These are phyloP conservation scores for Semnopithecus entellus DNA, from an alignment of 2,113 vertebrate genomes.

Conservation along the genomic window DNA sequence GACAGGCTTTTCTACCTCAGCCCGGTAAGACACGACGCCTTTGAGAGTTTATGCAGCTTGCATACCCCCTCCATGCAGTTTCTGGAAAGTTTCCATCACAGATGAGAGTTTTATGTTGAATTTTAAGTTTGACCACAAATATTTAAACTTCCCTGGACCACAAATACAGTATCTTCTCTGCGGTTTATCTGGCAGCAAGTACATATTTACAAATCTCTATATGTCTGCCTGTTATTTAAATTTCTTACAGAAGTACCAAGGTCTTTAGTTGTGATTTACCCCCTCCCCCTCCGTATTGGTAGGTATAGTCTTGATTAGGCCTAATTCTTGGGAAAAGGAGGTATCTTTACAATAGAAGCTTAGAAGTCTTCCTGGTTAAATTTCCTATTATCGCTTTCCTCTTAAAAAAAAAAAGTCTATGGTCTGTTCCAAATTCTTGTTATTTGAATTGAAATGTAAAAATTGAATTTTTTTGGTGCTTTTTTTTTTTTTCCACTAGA, in stretches of 20 bases:
- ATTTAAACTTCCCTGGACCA: slow-evolving; percentile 86
- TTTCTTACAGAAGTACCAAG: slow-evolving; percentile 82
- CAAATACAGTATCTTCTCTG: slow-evolving; percentile 86
- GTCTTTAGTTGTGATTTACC: slow-evolving; percentile 58
- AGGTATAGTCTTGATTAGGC: not conserved
- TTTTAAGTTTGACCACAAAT: slow-evolving; percentile 88
- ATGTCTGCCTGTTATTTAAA: slow-evolving; percentile 87
- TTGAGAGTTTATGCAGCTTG: slow-evolving; percentile 77
- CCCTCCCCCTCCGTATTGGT: not conserved
- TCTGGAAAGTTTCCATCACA: slow-evolving; percentile 82
- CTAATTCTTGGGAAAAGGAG: slow-evolving; percentile 34
- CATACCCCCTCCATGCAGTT: slow-evolving; percentile 77
- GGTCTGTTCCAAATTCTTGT: slow-evolving; percentile 59
- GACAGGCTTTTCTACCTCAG: slow-evolving; percentile 54
- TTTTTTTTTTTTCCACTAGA: slow-evolving; percentile 59
- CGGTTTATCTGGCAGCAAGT: slow-evolving; percentile 82
- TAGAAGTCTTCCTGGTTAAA: slow-evolving; percentile 61
- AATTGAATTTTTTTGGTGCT: not conserved
- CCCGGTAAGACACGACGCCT: slow-evolving; percentile 60
- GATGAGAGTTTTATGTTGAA: slow-evolving; percentile 86
- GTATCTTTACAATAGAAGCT: slow-evolving; percentile 45
- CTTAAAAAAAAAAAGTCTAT: slow-evolving; percentile 56
- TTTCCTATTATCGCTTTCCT: slow-evolving; percentile 56
- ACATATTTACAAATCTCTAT: slow-evolving; percentile 82
- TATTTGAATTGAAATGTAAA: slow-evolving; percentile 68